Percentiles rank a stretch among this genome's conserved stretches.
phyloP scores from a whole-genome alignment of 2,888 invertebrate species.

The Caenorhabditis uteleia region DNA sequence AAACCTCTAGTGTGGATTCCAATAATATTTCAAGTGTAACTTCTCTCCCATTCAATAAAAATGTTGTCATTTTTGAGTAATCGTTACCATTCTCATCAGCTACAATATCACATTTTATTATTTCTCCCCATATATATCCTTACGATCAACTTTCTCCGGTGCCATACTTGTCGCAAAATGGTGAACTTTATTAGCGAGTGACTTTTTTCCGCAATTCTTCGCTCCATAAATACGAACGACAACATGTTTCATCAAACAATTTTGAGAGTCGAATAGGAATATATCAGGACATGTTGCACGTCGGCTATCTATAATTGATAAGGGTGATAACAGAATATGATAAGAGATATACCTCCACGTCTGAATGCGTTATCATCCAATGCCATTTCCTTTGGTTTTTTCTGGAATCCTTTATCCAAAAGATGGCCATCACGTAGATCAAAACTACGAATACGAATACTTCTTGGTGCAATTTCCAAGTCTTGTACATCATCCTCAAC shows the following conservation, averaged over 20 bases:
- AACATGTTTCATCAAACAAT: conserved; percentile 31
- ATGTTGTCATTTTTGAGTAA: conserved; percentile 35
- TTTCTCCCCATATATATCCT: conserved; percentile 12
- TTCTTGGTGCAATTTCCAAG: conserved; percentile 6
- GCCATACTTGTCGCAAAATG: conserved; percentile 53
- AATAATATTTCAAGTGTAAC: conserved; percentile 63
- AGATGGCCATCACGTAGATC: conserved; percentile 34
- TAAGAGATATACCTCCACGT: background rate
- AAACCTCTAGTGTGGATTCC: conserved; percentile 60
- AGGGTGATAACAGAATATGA: background rate
- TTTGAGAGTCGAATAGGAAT: conserved; percentile 54
- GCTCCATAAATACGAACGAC: conserved; percentile 59
- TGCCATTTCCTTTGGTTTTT: conserved; percentile 3
- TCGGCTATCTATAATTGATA: conserved; percentile 36
- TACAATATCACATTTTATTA: conserved; percentile 14
- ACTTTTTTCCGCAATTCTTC: conserved; percentile 60
- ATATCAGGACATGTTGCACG: conserved; percentile 68
- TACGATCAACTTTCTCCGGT: conserved; percentile 33
- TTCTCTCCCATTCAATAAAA: conserved; percentile 63
- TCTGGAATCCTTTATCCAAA: conserved; percentile 35
- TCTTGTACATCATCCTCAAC: conserved; percentile 26
- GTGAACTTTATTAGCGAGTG: conserved; percentile 55
- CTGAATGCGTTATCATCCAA: background rate
- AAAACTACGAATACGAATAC: conserved; percentile 29
- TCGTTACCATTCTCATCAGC: conserved; percentile 31